Evolutionary conservation across 2,797 vertebrate species (phyloP).

Genomic region (Cygnus olor): DNA sequence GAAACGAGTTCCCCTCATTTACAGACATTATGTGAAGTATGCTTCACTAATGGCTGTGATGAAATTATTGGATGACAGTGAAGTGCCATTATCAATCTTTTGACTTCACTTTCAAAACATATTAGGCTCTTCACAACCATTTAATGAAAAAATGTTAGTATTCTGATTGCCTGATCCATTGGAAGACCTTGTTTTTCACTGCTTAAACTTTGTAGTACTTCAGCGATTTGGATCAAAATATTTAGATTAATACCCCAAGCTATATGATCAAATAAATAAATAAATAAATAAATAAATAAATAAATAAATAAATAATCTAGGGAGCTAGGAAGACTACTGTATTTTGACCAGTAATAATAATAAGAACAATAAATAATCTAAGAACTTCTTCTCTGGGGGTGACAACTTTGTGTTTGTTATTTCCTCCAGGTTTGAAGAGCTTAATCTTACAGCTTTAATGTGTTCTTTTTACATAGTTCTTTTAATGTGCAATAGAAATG

Average conservation of each 20-base stretch:
- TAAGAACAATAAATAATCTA: neutral
- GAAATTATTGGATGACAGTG: neutral
- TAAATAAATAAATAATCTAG: too few relatives aligned
- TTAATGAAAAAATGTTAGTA: neutral
- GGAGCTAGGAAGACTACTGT: neutral
- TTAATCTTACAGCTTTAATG: neutral
- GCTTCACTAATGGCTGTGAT: neutral
- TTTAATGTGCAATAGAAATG: neutral
- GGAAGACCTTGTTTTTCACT: neutral
- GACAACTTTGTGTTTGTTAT: neutral
- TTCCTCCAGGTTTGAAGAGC: rapidly evolving
- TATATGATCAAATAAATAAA: neutral
- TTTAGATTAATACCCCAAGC: neutral
- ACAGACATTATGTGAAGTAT: neutral
- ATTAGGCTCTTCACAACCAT: neutral
- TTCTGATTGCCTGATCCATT: neutral
- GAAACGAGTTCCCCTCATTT: neutral
- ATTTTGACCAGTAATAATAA: neutral
- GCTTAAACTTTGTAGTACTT: neutral
- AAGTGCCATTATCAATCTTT: neutral
- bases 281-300: too few relatives aligned
- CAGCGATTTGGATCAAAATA: neutral
- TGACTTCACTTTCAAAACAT: neutral
- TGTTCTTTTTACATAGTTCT: neutral
- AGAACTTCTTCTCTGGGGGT: neutral